Evolutionary conservation across 1,140 invertebrate species (phyloP).

Genomic region (Probaryconus sp.): DNA sequence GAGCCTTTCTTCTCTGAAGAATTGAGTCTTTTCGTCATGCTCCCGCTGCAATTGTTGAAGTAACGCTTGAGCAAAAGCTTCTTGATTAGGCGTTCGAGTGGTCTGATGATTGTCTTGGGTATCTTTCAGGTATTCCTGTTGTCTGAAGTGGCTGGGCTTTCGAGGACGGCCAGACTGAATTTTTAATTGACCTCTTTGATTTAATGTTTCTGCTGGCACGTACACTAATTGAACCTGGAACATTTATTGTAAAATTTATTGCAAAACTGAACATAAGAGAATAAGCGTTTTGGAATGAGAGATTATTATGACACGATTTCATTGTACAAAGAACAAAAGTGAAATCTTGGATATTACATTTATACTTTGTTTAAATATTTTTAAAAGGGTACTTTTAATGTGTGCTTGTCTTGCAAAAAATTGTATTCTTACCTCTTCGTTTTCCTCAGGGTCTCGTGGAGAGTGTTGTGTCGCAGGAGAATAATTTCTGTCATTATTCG

Average conservation of each 20-base stretch:
- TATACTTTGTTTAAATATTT: neutral
- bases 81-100: slow-evolving; percentile 58
- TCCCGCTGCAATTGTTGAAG: slow-evolving; percentile 76
- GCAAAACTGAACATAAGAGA: no score
- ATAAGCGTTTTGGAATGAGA: no score
- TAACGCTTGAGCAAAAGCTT: slow-evolving; percentile 74
- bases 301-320: no score
- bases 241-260: neutral
- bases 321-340: no score
- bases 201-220: slow-evolving; percentile 87
- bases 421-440: slow-evolving; percentile 64
- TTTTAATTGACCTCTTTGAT: slow-evolving; percentile 77
- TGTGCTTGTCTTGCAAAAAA: no score
- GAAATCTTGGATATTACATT: neutral
- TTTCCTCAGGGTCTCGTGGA: slow-evolving; percentile 41
- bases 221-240: slow-evolving; percentile 86
- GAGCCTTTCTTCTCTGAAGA: slow-evolving; percentile 65
- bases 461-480: slow-evolving; percentile 32
- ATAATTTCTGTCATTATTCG: slow-evolving; percentile 49
- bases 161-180: slow-evolving; percentile 62
- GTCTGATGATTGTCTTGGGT: slow-evolving; percentile 62
- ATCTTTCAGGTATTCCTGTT: slow-evolving; percentile 73
- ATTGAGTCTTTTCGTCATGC: slow-evolving; percentile 70
- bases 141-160: slow-evolving; percentile 70
- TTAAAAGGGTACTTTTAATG: neutral